Conservation (phyloP, 35 echinoderm and acorn worm species). For the Stichopus chloronotus region DNA sequence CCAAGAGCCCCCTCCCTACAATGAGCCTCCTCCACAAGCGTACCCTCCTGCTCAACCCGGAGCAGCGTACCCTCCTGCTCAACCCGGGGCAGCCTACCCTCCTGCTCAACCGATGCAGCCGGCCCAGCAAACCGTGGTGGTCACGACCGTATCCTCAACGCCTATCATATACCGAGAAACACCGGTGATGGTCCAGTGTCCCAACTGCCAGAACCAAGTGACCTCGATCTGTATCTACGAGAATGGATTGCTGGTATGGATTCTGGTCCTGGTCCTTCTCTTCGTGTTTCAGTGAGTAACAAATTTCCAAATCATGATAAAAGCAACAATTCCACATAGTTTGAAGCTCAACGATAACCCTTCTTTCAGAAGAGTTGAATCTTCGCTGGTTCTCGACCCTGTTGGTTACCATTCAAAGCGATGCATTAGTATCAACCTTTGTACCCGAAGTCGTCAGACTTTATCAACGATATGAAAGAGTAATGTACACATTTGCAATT, state of each 20-base stretch:
- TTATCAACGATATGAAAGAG: no score
- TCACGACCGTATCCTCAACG: neutral
- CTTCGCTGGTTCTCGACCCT: no score
- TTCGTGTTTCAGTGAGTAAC: slow-evolving; percentile 49
- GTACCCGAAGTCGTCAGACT: no score
- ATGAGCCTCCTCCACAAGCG: neutral
- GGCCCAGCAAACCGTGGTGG: slow-evolving; percentile 20
- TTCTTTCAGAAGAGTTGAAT: no score
- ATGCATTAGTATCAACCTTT: no score
- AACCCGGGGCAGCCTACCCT: neutral
- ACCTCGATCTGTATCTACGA: neutral
- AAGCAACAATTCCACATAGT: no score
- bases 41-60: neutral
- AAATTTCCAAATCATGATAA: neutral
- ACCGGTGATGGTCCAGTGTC: slow-evolving; percentile 44
- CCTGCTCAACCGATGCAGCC: neutral
- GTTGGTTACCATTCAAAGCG: no score
- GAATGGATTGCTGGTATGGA: slow-evolving; percentile 35
- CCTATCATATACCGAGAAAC: neutral
- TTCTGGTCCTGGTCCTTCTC: neutral
- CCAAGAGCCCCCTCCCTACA: no score
- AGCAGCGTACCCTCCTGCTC: neutral
- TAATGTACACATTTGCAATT: no score
- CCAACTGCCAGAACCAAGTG: slow-evolving; percentile 47
- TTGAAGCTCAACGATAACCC: no score